Base-by-base conservation (phyloP, 2,888 invertebrate genomes). In the Sesia bembeciformis region DNA sequence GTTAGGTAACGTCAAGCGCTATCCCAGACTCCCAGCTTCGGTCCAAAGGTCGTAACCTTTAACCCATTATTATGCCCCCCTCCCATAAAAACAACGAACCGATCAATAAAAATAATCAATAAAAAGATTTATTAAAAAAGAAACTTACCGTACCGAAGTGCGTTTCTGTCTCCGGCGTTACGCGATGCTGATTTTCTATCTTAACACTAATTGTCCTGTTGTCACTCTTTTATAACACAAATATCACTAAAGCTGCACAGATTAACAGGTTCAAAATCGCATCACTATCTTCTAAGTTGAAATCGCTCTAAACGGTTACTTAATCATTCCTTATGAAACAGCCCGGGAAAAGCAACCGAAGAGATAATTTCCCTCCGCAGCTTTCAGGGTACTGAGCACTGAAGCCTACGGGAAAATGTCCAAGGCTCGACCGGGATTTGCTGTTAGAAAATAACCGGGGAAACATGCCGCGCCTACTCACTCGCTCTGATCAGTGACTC, bases 321-420 rank as follows among this genome's bases (percentile, higher is more conserved):
- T 77, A 86, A 86, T 80, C 82, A 83, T 80, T 79, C 68, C 75
- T 76, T 72, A 74, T 75, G 62, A 74, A 72, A 74, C 62, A 62
- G 62, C 63, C 67, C 72, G 75, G 69, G 60, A 59, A 53, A 52
- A 56, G 54, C 23, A 23, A 8, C 46, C n/a, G 46, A 46, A 46
- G n/a, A 8, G 46, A 46, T 46, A 4, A 57, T 59, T 62, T 67
- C 69, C 63, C 72, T 57, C 67, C 63, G 63, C 68, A 68, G 60
- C 66, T 72, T 79, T 75, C 75, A 79, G 79, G 66, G 71, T 70
- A 88, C 85, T 86, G 81, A 81, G 72, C 72, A 72, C 72, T 67
- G 74, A 78, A 83, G 78, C 80, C 83, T 85, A 83, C 84, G 76
- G 84, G 84, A 87, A 84, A 86, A 84, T 78, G 74, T 78, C 74